Conservation (phyloP, 2,797 vertebrate species). For the Kryptolebias ocellatus region DNA sequence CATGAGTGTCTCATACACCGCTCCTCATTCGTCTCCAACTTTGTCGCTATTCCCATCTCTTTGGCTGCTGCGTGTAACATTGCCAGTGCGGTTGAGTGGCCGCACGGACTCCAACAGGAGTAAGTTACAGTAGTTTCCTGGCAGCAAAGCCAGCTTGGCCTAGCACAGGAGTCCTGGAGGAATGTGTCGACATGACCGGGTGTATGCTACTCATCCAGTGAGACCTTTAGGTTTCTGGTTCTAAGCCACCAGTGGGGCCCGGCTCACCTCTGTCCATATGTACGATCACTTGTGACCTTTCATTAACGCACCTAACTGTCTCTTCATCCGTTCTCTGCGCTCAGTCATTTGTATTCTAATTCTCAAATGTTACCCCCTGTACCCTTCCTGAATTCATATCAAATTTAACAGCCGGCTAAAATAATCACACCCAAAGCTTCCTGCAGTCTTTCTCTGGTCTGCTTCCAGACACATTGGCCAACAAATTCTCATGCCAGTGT, state of each 20-base stretch:
- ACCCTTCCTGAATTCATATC: constrained; percentile 70
- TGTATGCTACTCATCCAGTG: constrained; percentile 46
- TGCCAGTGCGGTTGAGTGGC: constrained; percentile 42
- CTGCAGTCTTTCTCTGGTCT: constrained; percentile 30
- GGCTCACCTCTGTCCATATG: constrained; percentile 58
- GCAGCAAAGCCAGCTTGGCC: constrained; percentile 57
- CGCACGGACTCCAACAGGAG: constrained; percentile 41
- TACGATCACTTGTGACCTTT: constrained; percentile 67
- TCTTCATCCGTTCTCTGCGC: constrained; percentile 25
- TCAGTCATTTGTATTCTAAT: constrained; percentile 47
- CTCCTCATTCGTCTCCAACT: constrained; percentile 66
- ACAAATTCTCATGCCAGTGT: constrained; percentile 48
- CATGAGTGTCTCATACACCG: constrained; percentile 56
- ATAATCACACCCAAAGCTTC: constrained; percentile 65
- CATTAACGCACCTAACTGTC: constrained; percentile 42
- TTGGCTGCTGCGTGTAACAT: constrained; percentile 27
- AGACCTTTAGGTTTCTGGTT: constrained; percentile 60
- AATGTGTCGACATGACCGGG: constrained; percentile 76
- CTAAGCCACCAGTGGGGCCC: constrained; percentile 46
- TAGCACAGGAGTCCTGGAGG: constrained; percentile 54
- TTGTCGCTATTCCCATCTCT: constrained; percentile 47
- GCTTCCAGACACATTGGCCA: constrained; percentile 57
- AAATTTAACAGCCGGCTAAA: constrained; percentile 74
- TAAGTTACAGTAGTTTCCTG: constrained; percentile 70
- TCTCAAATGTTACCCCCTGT: constrained; percentile 30